Evolutionary conservation across 2,888 invertebrate species (phyloP), one percentile per base, ranked within the genome.

Genomic region (Empis livida): DNA sequence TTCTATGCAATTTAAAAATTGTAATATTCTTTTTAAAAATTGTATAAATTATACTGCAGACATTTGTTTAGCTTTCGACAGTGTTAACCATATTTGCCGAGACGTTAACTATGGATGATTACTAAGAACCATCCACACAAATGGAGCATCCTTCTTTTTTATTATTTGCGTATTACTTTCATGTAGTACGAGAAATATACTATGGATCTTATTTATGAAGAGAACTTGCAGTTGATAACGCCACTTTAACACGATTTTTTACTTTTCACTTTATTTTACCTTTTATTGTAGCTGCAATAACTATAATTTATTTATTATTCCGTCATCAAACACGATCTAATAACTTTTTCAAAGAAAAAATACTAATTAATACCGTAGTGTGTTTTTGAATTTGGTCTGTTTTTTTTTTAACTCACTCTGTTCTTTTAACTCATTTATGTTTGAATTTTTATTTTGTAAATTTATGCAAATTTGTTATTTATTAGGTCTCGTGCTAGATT

Each of bases 231-330:
- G 78, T 86, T 15, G 77, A 79, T 66, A 82, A 82, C 57, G 78
- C 83, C 0, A 85, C 85, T 0, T 60, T 85, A 70, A 81, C 77
- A n/a, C 83, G 84, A 70, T 86, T 62, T 49, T 85, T 81, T 62
- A 75, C 80, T 0, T 74, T 87, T 42, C 83, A 85, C 62, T 86
- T 85, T 70, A 58, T 86, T 51, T 45, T 84, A 32, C 84, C 84
- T 0, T 84, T 85, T 70, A 73, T 83, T 65, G 67, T 85, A 51
- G 35, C 72, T 60, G 73, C 74, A 43, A 57, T 80, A 71, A 67
- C 75, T 16, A 72, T 80, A 65, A 72, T 82, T 58, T 82, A 84
- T 55, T 59, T 83, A 64, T 51, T 77, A 58, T 81, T 79, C 59
- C 46, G 84, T 2, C 82, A 83, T 58, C 73, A 78, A 75, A 78